Evolutionary conservation across 2,797 vertebrate genomes (phyloP).

Genomic region (Pogoniulus pusillus): DNA sequence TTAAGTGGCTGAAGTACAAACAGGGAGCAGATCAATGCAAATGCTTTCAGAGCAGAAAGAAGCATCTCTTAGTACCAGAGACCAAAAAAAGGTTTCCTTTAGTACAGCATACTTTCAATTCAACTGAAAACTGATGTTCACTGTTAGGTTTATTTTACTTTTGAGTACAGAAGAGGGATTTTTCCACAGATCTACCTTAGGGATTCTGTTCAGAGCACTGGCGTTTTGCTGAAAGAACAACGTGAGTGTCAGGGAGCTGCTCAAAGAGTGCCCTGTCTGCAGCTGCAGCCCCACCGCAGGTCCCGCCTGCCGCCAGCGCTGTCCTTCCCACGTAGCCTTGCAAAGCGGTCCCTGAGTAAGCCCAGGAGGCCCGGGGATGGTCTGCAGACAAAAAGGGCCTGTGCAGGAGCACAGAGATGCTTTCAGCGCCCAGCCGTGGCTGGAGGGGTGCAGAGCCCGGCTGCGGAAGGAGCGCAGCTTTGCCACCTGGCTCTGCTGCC

Average conservation of each 20-base stretch:
- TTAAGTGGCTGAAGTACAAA: background rate
- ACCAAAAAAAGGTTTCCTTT: background rate
- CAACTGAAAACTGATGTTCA: background rate
- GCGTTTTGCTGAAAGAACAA: background rate
- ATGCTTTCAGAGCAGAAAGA: background rate
- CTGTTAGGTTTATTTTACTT: background rate
- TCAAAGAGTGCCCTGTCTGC: slow-evolving; percentile 30
- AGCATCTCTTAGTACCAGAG: background rate
- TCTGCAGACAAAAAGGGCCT: slow-evolving; percentile 50
- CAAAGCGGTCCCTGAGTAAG: background rate
- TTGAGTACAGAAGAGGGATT: background rate
- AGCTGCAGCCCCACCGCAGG: background rate
- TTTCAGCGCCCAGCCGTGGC: background rate
- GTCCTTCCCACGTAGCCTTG: background rate
- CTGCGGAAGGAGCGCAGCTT: background rate
- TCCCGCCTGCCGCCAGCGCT: fast-evolving
- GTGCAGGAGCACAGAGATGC: slow-evolving; percentile 49
- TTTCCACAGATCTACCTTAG: background rate
- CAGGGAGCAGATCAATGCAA: background rate
- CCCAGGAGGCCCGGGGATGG: background rate
- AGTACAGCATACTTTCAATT: fast-evolving
- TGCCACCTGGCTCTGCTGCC: background rate
- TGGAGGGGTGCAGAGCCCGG: background rate
- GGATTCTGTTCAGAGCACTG: background rate
- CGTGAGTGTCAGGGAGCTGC: background rate